Evolutionary conservation across 23 tunicate species (phyloP), one percentile per base, ranked within the genome.

Genomic region (Styela plicata): DNA sequence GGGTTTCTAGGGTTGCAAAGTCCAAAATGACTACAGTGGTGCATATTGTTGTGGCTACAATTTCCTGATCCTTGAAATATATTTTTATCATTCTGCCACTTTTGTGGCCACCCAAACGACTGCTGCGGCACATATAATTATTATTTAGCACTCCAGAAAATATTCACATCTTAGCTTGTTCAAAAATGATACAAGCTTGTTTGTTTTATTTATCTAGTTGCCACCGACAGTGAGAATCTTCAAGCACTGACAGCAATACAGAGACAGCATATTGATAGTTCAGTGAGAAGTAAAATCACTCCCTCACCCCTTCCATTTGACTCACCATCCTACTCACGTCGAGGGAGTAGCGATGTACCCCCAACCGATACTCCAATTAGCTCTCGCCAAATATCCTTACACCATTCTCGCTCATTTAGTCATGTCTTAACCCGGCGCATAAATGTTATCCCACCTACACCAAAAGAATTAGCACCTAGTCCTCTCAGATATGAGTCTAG

Each of bases 211-310:
- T 32, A 32, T 32, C 7, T 34, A 71, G 77, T 32, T 5, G 13
- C 35, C 36, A 18, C 77, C 28, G 81, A 76, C 28, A 76, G 81
- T 44, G 81, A 76, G 53, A 76, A 76, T 53, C 81, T 76, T 27
- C 81, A 44, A 53, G 81, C 81, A 33, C 64, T 76, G 13, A 67
- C 37, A 29, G 74, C 44, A 21, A 80, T 80, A 29, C 83, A 80
- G 53, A 20, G 37, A 23, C 83, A 80, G 53, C 79, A 64, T n/a
- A 80, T 80, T 57, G 66, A 52, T 76, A 76, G 66, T 44, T 76
- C 81, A 76, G 66, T 44, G 27, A 44, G 33, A 29, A 64, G 83
- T 69, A 64, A 80, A 28, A 63, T 65, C 25, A 19, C n/a, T 13
- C 32, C 65, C 34, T 65, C 74, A 1, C 74, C 74, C 21, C 76